Conservation (phyloP, 2,888 invertebrate species). For the Perdita meconis region DNA sequence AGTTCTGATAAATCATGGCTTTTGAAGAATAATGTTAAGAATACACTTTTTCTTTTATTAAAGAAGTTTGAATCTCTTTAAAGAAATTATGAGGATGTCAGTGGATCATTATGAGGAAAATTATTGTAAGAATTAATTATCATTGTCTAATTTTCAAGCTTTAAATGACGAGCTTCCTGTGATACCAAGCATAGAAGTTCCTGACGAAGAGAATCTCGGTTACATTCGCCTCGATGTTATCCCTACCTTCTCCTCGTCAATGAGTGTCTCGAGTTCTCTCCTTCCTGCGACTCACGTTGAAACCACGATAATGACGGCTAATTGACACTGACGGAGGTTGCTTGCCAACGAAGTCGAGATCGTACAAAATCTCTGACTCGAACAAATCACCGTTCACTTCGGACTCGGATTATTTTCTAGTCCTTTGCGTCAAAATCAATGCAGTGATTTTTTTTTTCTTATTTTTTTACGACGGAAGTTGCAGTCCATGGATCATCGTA, state of each 20-base stretch:
- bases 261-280: slow-evolving; percentile 57
- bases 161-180: slow-evolving; percentile 13
- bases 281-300: slow-evolving; percentile 64
- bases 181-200: slow-evolving; percentile 15
- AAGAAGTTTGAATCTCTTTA: too few relatives aligned
- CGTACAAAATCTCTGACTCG: slow-evolving; percentile 35
- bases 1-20: too few relatives aligned
- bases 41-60: neutral
- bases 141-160: slow-evolving; percentile 11
- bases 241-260: slow-evolving; percentile 40
- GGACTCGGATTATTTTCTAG: neutral
- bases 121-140: slow-evolving; percentile 10
- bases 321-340: slow-evolving; percentile 66
- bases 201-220: slow-evolving; percentile 39
- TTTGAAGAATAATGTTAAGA: too few relatives aligned
- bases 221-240: slow-evolving; percentile 33
- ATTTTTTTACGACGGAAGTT: too few relatives aligned
- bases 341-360: slow-evolving; percentile 32
- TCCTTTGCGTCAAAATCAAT: neutral
- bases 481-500: too few relatives aligned
- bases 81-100: too few relatives aligned
- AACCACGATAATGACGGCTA: slow-evolving; percentile 69
- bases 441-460: too few relatives aligned
- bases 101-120: too few relatives aligned
- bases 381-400: slow-evolving; percentile 15